Base-by-base conservation (phyloP, 2,888 invertebrate species). In the Meiosimyza decipiens region DNA sequence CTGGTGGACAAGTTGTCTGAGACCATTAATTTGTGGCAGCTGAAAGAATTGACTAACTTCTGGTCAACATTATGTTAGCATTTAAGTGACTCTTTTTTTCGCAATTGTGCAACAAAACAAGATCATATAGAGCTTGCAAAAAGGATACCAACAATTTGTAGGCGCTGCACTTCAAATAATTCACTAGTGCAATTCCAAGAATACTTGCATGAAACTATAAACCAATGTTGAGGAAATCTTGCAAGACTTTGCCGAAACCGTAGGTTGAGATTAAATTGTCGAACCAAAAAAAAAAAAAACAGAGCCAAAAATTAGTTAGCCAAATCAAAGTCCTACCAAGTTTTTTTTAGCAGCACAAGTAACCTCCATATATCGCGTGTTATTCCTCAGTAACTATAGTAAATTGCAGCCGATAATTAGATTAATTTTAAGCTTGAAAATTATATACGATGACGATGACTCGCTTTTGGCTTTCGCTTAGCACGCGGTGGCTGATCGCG, bases 401-500 rank as follows among this genome's bases (percentile, higher is more conserved):
- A 62, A 51, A 51, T 52, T 62, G 68, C 63, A 70, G 62, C 70
- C 70, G 70, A 70, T 70, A 70, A 70, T 63, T 70, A 70, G 70
- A 70, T 62, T 70, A 70, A 70, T 70, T 70, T 70, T 33, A 62
- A 70, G 70, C 70, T 54, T 59, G 70, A 33, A 70, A 69, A 69
- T 69, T 59, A 60, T 28, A 40, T 40, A 40, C 40, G 40, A 9
- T 40, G 40, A 40, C 6, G 40, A 22, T 62, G 62, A 54, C 63
- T 67, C 54, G 59, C 60, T 54, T 57, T 68, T 64, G 72, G 64
- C 72, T 64, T 54, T 72, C 50, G 68, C 68, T 72, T 62, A 72
- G 72, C 72, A 72, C 72, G 72, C 68, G 72, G 68, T 63, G n/a
- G 51, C 63, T 66, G 71, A 70, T 70, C 54, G 62, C 52, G 22